phyloP scores from a whole-genome alignment of 2,113 vertebrate genomes.

The Rhinopithecus roxellana region DNA sequence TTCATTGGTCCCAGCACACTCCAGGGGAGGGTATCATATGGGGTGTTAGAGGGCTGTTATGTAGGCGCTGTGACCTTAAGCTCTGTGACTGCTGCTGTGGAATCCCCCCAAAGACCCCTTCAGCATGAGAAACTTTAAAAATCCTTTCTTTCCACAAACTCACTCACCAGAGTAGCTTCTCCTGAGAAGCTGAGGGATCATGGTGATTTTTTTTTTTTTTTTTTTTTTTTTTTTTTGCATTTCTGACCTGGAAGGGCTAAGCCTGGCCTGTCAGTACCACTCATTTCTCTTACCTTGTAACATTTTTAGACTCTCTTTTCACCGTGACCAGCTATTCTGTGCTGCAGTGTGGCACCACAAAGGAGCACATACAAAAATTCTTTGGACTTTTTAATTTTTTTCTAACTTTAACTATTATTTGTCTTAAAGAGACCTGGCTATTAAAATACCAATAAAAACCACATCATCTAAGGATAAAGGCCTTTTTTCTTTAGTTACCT shows the following conservation, averaged over 20 bases:
- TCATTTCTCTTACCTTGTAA: not conserved
- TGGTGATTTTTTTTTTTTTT: not conserved
- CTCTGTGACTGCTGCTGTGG: not conserved
- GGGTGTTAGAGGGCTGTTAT: not conserved
- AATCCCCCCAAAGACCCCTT: not conserved
- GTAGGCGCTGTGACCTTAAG: not conserved
- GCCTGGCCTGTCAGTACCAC: not conserved
- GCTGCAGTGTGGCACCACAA: not conserved
- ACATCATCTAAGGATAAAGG: not conserved
- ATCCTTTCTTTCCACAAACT: not conserved
- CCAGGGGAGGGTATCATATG: no score
- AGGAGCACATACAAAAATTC: not conserved
- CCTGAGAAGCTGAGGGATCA: not conserved
- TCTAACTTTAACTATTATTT: not conserved
- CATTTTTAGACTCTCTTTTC: not conserved
- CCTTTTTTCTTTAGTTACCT: not conserved
- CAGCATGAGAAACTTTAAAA: not conserved
- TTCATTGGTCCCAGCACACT: not conserved
- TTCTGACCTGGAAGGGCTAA: not conserved
- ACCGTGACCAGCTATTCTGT: not conserved
- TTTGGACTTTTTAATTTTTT: not conserved
- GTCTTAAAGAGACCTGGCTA: not conserved
- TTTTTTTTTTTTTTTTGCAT: not conserved
- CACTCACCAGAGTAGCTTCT: not conserved
- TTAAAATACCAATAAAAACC: not conserved